Percentiles rank a stretch among this genome's conserved stretches.
These are phyloP conservation scores for Brachionus sp. DNA, from an alignment of 1,140 invertebrate genomes.

Conservation along the genomic window DNA sequence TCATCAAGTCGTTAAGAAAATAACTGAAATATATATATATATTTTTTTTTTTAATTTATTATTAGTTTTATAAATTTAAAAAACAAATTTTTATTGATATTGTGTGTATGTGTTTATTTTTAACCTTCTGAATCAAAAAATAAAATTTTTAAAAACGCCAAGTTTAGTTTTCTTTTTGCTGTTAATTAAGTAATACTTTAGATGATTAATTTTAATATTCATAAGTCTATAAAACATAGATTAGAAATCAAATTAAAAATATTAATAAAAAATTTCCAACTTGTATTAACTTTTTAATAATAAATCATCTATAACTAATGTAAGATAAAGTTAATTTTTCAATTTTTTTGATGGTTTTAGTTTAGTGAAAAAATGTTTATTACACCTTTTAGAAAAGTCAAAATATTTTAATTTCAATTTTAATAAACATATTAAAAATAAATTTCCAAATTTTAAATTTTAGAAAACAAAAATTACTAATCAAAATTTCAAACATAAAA, in stretches of 20 bases:
- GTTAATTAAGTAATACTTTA: no score
- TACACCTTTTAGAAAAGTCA: background rate
- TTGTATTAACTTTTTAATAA: no score
- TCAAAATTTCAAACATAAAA: background rate
- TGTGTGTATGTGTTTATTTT: background rate
- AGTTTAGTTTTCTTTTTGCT: no score
- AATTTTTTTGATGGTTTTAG: background rate
- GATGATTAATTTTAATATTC: background rate
- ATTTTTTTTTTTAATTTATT: constrained; percentile 1
- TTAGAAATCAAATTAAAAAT: no score
- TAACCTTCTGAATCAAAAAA: background rate
- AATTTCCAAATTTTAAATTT: background rate
- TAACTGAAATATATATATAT: background rate
- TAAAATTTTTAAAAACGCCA: background rate
- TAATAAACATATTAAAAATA: background rate
- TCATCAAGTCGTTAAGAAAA: background rate
- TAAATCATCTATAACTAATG: background rate
- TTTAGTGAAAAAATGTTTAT: background rate
- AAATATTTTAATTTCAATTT: background rate
- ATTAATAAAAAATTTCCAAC: no score
- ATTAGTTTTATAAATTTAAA: background rate
- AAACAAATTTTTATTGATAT: background rate
- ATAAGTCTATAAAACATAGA: no score
- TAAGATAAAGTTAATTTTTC: background rate
- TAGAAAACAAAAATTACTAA: background rate